phyloP scores from a whole-genome alignment of 2,113 vertebrate genomes.

The Alosa alosa region DNA sequence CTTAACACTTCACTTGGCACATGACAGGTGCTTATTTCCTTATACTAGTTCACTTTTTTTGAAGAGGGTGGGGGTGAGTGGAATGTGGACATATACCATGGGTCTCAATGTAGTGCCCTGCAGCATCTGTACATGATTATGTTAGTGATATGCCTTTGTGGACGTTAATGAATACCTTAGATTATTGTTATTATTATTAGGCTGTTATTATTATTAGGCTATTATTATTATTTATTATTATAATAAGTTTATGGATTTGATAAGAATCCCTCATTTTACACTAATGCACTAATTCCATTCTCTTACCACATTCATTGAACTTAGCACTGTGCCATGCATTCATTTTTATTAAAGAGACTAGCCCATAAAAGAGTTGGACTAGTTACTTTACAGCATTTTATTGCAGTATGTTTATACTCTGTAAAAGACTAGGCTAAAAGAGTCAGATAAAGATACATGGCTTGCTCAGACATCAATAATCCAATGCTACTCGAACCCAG shows the following conservation, averaged over 20 bases:
- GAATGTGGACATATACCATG: slow-evolving; percentile 52
- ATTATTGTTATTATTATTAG: background rate
- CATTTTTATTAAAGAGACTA: background rate
- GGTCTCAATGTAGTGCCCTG: slow-evolving; percentile 39
- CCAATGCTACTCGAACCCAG: background rate
- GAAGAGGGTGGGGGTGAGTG: background rate
- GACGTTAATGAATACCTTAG: background rate
- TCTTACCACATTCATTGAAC: background rate
- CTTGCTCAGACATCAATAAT: background rate
- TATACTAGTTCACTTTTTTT: slow-evolving; percentile 51
- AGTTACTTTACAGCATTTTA: background rate
- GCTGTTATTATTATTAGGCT: background rate
- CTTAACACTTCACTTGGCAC: slow-evolving; percentile 76
- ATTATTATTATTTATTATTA: background rate
- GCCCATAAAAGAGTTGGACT: background rate
- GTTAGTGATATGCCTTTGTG: slow-evolving; percentile 48
- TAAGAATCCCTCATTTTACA: background rate
- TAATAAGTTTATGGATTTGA: background rate
- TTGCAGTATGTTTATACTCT: background rate
- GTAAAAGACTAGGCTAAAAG: background rate
- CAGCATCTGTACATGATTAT: slow-evolving; percentile 38
- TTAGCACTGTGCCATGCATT: background rate
- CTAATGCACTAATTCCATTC: background rate
- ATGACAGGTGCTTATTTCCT: slow-evolving; percentile 76
- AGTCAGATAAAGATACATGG: background rate